Percentiles rank a stretch among this genome's conserved stretches.
Evolutionary conservation across 1,140 invertebrate genomes (phyloP).

Genomic region (Gryllus bimaculatus): DNA sequence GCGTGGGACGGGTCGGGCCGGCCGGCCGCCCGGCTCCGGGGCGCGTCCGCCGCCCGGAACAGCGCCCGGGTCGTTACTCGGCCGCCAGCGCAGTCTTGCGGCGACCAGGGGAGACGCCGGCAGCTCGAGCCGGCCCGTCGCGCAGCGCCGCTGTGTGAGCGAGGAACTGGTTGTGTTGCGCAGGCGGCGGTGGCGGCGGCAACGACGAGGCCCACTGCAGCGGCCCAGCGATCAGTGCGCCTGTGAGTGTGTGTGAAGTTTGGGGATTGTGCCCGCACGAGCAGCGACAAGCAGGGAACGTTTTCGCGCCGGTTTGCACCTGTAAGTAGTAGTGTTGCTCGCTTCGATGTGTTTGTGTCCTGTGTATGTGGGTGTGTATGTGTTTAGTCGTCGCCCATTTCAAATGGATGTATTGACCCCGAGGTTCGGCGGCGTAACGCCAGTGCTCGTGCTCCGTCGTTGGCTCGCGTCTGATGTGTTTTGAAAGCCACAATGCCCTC

Average conservation of each 20-base stretch:
- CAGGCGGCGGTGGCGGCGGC: no score
- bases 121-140: not conserved
- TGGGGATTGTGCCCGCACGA: not conserved
- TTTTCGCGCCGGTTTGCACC: not conserved
- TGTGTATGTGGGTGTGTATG: not conserved
- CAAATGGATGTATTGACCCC: not conserved
- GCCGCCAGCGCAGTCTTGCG: not conserved
- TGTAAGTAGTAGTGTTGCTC: not conserved
- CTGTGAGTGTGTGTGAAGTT: not conserved
- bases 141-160: not conserved
- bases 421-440: no score
- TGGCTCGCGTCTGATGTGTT: no score
- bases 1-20: no score
- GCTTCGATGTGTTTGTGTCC: not conserved
- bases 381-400: no score
- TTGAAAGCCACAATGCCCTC: no score
- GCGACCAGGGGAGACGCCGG: not conserved
- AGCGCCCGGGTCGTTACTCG: slow-evolving; percentile 1
- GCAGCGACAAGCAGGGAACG: not conserved
- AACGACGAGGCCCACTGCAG: no score
- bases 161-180: not conserved
- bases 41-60: not conserved
- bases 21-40: no score
- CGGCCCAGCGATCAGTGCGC: not conserved
- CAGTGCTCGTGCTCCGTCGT: no score